phyloP scores from a whole-genome alignment of 2,113 vertebrate genomes.

The Rhinichthys klamathensis region DNA sequence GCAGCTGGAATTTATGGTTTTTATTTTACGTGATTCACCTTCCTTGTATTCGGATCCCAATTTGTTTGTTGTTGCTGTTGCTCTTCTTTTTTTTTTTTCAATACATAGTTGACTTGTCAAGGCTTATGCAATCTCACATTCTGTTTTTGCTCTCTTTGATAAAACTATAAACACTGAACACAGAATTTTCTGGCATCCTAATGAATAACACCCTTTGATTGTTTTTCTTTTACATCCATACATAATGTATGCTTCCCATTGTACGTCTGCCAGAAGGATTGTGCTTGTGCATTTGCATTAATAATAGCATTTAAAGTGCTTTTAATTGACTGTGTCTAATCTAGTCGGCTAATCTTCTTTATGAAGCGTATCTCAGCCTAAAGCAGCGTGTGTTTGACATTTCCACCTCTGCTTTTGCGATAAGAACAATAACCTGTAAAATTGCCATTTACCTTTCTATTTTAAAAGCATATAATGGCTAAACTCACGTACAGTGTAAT shows the following conservation, averaged over 20 bases:
- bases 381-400: not conserved
- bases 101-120: not conserved
- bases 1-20: not conserved
- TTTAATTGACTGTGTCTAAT: constrained; percentile 20
- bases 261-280: not conserved
- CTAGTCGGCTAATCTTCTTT: not conserved
- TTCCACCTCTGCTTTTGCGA: not conserved
- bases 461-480: not conserved
- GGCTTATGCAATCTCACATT: not conserved
- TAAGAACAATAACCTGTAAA: constrained; percentile 5
- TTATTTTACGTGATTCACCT: not conserved
- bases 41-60: not conserved
- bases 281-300: not conserved
- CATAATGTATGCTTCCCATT: not conserved
- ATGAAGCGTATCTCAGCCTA: not conserved
- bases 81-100: not conserved
- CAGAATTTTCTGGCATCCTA: not conserved
- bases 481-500: not conserved
- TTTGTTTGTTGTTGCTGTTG: not conserved
- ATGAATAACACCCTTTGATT: not conserved
- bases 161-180: not conserved
- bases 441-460: not conserved
- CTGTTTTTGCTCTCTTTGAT: not conserved
- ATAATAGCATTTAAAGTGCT: constrained; percentile 17
- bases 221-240: not conserved